Base-by-base conservation (phyloP, 2,888 invertebrate species). In the Drosophila quasianomalipes region DNA sequence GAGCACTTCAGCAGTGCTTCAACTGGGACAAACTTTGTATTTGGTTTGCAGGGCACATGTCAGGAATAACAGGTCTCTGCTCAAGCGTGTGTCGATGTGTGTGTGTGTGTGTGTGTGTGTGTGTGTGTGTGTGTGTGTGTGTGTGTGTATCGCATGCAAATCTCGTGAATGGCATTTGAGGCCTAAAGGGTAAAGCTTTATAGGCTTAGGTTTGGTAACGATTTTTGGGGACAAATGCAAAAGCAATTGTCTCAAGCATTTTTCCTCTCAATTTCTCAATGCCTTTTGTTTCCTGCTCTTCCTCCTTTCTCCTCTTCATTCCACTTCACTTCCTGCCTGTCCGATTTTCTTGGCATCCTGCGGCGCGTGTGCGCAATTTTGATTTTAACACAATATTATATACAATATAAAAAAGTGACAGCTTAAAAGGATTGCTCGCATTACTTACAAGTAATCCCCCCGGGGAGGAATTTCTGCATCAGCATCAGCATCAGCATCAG, bases 381-480 rank as follows among this genome's bases (percentile, higher is more conserved):
- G 89, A 85, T 87, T 87, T 82, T 74, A 78, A 85, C 85, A 81
- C 89, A 89, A 89, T 87, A 88, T 85, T 89, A 87, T 82, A 65
- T 74, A 70, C 83, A 80, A 83, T 83, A 57, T 30, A 30, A 57
- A 75, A 84, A 82, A 89, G 82, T 83, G 84, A 81, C 83, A 81
- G 88, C 82, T 82, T 87, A 81, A 87, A 89, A 83, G 85, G 88
- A 87, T 87, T 88, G 79, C 62, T 63, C 28, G 69, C 83, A 83
- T 79, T 74, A 83, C 84, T 79, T 80, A 79, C 76, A 85, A 82
- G 80, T 74, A 85, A 85, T 82, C 85, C 69, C 49, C 14, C 9
- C 31, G 44, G 28, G 14, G 14, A 19, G 16, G 12, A 31, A 63
- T 35, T 49, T 53, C 22, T 14, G 44, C 47, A 47, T 16, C 47